Percentiles rank a stretch among this genome's conserved stretches.
Evolutionary conservation across 2,113 vertebrate genomes (phyloP).

Genomic region (Rhinoptilus africanus): DNA sequence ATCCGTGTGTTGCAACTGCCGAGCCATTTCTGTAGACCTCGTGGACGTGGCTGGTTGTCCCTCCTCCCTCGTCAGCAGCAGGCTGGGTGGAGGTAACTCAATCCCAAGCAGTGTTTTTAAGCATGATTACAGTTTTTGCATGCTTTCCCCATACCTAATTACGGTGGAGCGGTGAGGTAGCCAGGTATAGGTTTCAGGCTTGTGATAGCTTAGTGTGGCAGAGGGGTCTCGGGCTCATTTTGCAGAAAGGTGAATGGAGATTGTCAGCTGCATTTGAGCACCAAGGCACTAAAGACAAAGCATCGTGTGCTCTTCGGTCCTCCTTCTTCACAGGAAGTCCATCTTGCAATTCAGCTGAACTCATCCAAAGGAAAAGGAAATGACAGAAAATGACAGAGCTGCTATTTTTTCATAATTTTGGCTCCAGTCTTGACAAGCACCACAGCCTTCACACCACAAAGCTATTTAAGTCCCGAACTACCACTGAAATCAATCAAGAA

Average conservation of each 20-base stretch:
- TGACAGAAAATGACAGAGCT: not conserved
- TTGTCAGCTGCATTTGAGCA: not conserved
- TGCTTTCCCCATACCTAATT: not conserved
- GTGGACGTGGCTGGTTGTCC: accelerated
- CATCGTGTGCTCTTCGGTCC: not conserved
- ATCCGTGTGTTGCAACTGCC: accelerated
- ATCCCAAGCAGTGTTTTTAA: not conserved
- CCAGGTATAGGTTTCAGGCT: not conserved
- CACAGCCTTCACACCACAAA: not conserved
- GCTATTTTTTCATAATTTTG: not conserved
- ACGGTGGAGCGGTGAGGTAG: not conserved
- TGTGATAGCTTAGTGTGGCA: not conserved
- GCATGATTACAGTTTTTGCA: not conserved
- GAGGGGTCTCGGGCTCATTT: accelerated
- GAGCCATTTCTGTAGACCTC: not conserved
- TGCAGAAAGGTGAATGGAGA: not conserved
- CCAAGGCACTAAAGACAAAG: not conserved
- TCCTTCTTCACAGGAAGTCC: not conserved
- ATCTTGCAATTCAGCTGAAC: not conserved
- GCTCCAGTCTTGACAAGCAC: not conserved
- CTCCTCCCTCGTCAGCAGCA: not conserved
- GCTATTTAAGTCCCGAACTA: not conserved
- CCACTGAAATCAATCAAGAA: not conserved
- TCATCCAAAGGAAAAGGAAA: not conserved
- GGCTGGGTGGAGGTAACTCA: not conserved